A percentile compares a stretch with the other conserved stretches of the same genome.
These are phyloP conservation scores for Aspidoscelis tigris DNA, from an alignment of 2,113 vertebrate genomes.

Conservation along the genomic window DNA sequence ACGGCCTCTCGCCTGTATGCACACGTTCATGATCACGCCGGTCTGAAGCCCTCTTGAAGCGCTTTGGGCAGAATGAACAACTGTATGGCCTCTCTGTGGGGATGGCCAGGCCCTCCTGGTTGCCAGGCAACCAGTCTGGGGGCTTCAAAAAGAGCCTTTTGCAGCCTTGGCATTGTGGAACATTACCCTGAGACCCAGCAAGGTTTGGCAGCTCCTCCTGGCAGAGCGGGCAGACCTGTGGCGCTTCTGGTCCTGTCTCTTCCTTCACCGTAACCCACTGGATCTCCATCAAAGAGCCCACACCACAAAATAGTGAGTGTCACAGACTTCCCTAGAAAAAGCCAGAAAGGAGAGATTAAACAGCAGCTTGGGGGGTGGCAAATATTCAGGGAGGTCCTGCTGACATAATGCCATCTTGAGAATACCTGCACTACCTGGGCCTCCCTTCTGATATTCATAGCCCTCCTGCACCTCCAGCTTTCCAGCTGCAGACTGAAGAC, in stretches of 20 bases:
- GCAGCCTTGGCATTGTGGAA: constrained; percentile 3
- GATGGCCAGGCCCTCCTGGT: neutral
- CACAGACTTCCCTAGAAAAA: neutral
- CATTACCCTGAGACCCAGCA: neutral
- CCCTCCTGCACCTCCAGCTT: no score
- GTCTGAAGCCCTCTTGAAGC: constrained; percentile 49
- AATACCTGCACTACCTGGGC: no score
- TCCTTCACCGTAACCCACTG: constrained; percentile 64
- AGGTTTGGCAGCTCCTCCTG: constrained; percentile 23
- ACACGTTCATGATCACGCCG: constrained; percentile 46
- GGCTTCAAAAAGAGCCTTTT: constrained; percentile 1
- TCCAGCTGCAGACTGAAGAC: no score
- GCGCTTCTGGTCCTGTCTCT: constrained; percentile 4
- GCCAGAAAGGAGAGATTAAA: constrained; percentile 23
- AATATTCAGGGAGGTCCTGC: neutral
- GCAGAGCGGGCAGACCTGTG: neutral
- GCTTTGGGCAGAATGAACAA: constrained; percentile 62
- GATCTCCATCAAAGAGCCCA: constrained; percentile 52
- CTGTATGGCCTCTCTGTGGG: constrained; percentile 64
- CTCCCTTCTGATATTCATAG: no score
- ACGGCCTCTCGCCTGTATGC: constrained; percentile 51
- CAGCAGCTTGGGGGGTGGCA: constrained; percentile 10
- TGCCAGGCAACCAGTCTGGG: neutral
- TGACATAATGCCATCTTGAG: no score
- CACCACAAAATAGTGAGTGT: neutral